These are phyloP conservation scores for Pollimyrus isidori DNA, from an alignment of 2,113 vertebrate genomes.

Conservation along the genomic window DNA sequence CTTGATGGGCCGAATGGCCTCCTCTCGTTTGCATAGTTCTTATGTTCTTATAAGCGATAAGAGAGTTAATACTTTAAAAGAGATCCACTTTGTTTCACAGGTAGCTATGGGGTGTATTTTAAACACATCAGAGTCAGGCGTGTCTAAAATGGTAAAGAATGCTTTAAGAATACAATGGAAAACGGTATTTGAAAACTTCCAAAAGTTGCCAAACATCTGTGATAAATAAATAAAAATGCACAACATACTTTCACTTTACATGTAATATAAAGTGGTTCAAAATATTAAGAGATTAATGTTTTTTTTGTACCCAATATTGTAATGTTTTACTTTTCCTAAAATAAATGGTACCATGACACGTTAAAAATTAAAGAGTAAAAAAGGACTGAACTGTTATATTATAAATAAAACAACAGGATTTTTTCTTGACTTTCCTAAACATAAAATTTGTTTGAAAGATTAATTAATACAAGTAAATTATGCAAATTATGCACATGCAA, in stretches of 20 bases:
- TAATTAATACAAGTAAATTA: conserved; percentile 99
- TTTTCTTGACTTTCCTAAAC: conserved; percentile 65
- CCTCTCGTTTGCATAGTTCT: no score
- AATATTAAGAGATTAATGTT: not conserved
- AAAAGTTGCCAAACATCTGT: not conserved
- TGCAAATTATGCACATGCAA: conserved; percentile 99
- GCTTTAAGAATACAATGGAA: not conserved
- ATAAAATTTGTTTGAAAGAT: conserved; percentile 99
- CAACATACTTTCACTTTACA: not conserved
- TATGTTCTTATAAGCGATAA: no score
- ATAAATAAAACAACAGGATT: conserved; percentile 76
- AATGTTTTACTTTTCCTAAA: conserved; percentile 24
- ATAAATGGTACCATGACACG: conserved; percentile 12
- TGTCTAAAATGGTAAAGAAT: not conserved
- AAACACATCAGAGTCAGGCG: not conserved
- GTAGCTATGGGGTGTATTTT: not conserved
- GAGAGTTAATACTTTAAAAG: not conserved
- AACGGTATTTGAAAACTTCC: not conserved
- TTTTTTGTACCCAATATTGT: not conserved
- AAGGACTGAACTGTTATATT: conserved; percentile 86
- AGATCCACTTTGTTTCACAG: not conserved
- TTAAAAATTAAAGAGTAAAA: conserved; percentile 66
- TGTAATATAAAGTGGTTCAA: not conserved
- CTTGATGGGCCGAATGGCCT: no score
- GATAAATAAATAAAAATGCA: not conserved